These are phyloP conservation scores for Eptesicus fuscus DNA, from an alignment of 2,113 vertebrate genomes.

Conservation along the genomic window DNA sequence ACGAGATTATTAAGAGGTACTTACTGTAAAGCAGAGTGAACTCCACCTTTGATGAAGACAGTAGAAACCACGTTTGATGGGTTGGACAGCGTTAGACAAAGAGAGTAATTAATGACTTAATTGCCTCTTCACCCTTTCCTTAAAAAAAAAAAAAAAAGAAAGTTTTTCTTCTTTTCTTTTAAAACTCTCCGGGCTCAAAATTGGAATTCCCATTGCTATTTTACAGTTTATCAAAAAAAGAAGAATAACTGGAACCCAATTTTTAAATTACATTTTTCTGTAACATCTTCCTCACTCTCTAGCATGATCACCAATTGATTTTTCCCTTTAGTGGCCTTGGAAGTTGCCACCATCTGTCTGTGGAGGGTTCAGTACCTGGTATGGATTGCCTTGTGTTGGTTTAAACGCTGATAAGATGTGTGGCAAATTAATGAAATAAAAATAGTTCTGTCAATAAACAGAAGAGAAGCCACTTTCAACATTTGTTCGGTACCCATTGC, in stretches of 20 bases:
- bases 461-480: constrained; percentile 81
- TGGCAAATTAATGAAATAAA: constrained; percentile 86
- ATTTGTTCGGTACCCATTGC: constrained; percentile 78
- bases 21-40: constrained; percentile 55
- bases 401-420: constrained; percentile 80
- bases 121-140: constrained; percentile 72
- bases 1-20: constrained; percentile 62
- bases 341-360: constrained; percentile 80
- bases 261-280: constrained; percentile 79
- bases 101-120: constrained; percentile 78
- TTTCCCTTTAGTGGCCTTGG: constrained; percentile 79
- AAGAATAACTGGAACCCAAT: constrained; percentile 72
- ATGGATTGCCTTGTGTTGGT: constrained; percentile 80
- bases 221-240: constrained; percentile 72
- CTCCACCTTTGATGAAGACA: constrained; percentile 70
- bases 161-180: constrained; percentile 57
- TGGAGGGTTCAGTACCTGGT: constrained; percentile 73
- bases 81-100: constrained; percentile 71
- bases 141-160: constrained; percentile 57
- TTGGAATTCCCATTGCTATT: constrained; percentile 70
- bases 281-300: constrained; percentile 74
- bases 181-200: constrained; percentile 52
- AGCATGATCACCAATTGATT: constrained; percentile 80
- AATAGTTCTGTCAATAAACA: constrained; percentile 85
- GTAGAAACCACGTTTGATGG: constrained; percentile 66